These are phyloP conservation scores for Sorex fumeus DNA, from an alignment of 2,113 vertebrate genomes.

Conservation along the genomic window DNA sequence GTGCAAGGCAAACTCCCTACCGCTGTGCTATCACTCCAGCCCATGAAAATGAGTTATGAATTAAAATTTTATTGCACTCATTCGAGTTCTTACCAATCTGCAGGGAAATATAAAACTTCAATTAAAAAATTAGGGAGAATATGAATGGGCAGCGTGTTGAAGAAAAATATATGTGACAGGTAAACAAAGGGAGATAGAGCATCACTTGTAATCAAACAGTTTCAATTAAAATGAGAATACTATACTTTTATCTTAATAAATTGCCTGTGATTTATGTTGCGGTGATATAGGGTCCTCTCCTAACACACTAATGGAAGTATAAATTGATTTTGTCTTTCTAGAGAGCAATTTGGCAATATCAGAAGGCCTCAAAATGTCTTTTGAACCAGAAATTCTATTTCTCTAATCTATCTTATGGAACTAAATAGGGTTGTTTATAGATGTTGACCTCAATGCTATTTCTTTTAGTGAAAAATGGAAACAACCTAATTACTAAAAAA, in stretches of 20 bases:
- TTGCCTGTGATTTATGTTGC: constrained; percentile 13
- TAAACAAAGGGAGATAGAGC: neutral
- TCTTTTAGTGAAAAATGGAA: constrained; percentile 61
- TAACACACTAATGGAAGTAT: neutral
- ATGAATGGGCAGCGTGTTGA: constrained; percentile 19
- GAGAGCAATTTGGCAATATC: constrained; percentile 58
- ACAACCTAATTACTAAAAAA: constrained; percentile 55
- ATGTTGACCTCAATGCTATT: constrained; percentile 52
- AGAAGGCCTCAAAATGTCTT: constrained; percentile 33
- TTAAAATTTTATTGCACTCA: neutral
- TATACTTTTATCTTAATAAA: constrained; percentile 49
- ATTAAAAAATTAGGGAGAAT: constrained; percentile 32
- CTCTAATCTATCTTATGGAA: constrained; percentile 52
- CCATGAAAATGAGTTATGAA: constrained; percentile 52
- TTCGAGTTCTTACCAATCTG: neutral
- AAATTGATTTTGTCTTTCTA: constrained; percentile 64
- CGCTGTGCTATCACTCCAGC: too few relatives aligned
- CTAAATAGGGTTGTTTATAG: constrained; percentile 46
- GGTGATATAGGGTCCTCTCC: neutral
- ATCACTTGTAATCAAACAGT: neutral
- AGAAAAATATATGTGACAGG: constrained; percentile 35
- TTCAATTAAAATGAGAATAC: constrained; percentile 11
- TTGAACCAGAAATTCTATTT: constrained; percentile 28
- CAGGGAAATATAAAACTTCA: constrained; percentile 45
- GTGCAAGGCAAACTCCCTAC: too few relatives aligned